phyloP scores from a whole-genome alignment of 2,888 invertebrate genomes.

The Caenorhabditis sp. region DNA sequence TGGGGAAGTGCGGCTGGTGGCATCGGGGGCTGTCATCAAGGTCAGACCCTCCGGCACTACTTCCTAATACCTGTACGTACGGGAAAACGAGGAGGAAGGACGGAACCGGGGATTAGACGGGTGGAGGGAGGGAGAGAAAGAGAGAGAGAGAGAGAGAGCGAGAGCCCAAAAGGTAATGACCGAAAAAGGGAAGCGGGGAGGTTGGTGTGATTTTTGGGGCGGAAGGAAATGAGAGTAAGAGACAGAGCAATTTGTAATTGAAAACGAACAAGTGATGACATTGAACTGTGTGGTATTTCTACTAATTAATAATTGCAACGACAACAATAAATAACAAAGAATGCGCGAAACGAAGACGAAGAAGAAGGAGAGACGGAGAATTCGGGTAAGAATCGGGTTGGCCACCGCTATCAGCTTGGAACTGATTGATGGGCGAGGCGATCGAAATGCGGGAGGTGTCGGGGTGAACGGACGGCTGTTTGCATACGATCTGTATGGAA shows the following conservation, averaged over 20 bases:
- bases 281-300: conserved; percentile 18
- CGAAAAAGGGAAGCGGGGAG: not conserved
- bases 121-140: conserved; percentile 4
- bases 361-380: conserved; percentile 11
- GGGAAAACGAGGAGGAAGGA: conserved; percentile 13
- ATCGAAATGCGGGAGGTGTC: conserved; percentile 7
- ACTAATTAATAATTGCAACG: conserved; percentile 52
- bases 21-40: conserved; percentile 42
- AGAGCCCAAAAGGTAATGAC: conserved; percentile 12
- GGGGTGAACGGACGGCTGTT: conserved; percentile 37
- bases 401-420: conserved; percentile 44
- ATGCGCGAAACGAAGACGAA: conserved; percentile 35
- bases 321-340: conserved; percentile 38
- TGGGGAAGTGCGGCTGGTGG: conserved; percentile 16
- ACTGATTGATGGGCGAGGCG: conserved; percentile 46
- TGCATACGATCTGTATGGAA: conserved; percentile 45
- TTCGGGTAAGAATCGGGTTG: conserved; percentile 40
- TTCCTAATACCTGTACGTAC: conserved; percentile 49
- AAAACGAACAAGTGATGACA: conserved; percentile 25
- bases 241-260: conserved; percentile 39
- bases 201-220: conserved; percentile 31
- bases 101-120: conserved; percentile 21
- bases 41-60: conserved; percentile 37
- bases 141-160: conserved; percentile 6
- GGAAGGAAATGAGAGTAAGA: conserved; percentile 14